Conservation (phyloP, 2,888 invertebrate species). For the Labia minor region DNA sequence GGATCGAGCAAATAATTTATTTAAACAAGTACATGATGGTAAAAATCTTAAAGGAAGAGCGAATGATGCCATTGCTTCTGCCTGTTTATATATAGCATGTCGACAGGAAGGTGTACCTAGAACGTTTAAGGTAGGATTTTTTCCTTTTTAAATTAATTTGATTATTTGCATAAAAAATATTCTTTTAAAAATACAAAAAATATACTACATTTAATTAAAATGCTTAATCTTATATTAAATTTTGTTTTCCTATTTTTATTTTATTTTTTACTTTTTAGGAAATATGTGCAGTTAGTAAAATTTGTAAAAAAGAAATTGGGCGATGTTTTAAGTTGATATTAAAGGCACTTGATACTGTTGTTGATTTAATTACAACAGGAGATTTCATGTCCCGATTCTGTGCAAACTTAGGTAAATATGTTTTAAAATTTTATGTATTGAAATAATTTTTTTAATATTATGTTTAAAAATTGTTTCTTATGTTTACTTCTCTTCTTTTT, state of each 20-base stretch:
- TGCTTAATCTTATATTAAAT: background rate
- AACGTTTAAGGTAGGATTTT: constrained; percentile 64
- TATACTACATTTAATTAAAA: background rate
- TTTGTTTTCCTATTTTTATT: background rate
- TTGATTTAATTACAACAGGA: constrained; percentile 93
- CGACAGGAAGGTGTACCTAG: constrained; percentile 96
- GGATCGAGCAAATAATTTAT: constrained; percentile 90
- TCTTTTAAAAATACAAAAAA: background rate
- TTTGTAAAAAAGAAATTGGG: constrained; percentile 98
- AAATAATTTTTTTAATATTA: background rate
- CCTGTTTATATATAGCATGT: constrained; percentile 97
- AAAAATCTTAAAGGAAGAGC: constrained; percentile 90
- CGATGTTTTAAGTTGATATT: constrained; percentile 94
- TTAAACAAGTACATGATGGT: constrained; percentile 97
- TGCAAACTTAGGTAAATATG: constrained; percentile 60
- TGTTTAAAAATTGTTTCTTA: background rate
- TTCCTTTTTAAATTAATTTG: no score
- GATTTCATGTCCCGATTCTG: constrained; percentile 99
- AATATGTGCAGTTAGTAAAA: constrained; percentile 97
- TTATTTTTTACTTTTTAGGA: constrained; percentile 43
- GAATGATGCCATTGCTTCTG: constrained; percentile 97
- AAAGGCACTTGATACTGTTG: constrained; percentile 91
- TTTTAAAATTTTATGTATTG: constrained; percentile 13
- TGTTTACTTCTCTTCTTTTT: no score
- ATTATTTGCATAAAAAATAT: background rate